A percentile compares a stretch with the other conserved stretches of the same genome.
Evolutionary conservation across 2,113 vertebrate genomes (phyloP).

Genomic region (Limnothrissa miodon): DNA sequence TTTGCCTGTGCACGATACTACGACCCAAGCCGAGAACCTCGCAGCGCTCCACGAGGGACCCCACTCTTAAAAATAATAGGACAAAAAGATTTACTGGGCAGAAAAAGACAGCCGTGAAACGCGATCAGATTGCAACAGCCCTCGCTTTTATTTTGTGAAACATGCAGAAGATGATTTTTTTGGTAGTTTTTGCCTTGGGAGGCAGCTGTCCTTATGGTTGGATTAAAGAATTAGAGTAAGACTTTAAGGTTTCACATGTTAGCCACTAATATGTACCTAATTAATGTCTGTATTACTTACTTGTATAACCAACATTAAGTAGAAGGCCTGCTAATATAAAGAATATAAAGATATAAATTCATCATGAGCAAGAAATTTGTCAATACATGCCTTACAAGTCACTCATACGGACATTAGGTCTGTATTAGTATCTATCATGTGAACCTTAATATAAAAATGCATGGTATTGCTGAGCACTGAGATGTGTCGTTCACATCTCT

Average conservation of each 20-base stretch:
- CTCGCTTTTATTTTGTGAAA: background rate
- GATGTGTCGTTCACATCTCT: background rate
- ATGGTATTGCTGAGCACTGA: background rate
- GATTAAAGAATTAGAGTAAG: too few relatives aligned
- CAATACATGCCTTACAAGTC: too few relatives aligned
- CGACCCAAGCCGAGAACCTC: background rate
- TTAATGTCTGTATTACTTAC: too few relatives aligned
- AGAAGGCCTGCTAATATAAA: too few relatives aligned
- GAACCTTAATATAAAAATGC: background rate
- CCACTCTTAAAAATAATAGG: background rate
- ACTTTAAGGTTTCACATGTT: too few relatives aligned
- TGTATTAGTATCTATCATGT: too few relatives aligned
- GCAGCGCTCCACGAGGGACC: background rate
- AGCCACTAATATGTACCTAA: too few relatives aligned
- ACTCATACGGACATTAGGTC: too few relatives aligned
- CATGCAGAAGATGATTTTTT: background rate
- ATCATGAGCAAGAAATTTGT: too few relatives aligned
- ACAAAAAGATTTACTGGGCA: background rate
- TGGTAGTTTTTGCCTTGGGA: background rate
- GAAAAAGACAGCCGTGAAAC: slow-evolving; percentile 22
- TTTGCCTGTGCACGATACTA: background rate
- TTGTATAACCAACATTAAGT: too few relatives aligned
- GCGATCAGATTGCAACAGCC: slow-evolving; percentile 3
- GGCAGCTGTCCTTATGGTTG: background rate
- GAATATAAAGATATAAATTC: too few relatives aligned